Evolutionary conservation across 2,113 vertebrate species (phyloP).

Genomic region (Lonchura striata): DNA sequence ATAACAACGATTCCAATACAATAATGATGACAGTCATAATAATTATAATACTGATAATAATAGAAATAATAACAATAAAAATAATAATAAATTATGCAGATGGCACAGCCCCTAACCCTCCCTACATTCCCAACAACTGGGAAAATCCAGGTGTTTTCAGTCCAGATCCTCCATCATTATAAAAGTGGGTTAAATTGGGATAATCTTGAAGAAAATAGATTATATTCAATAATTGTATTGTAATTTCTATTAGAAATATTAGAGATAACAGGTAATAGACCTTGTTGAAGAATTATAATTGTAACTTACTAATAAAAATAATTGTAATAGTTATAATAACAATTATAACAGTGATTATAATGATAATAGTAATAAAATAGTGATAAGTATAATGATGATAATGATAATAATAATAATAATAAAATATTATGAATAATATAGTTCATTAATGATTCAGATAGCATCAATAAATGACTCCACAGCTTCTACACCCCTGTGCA

Average conservation of each 20-base stretch:
- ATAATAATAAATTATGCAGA: background rate
- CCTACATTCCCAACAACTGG: background rate
- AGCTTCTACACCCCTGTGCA: background rate
- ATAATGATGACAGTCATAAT: background rate
- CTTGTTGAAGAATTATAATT: background rate
- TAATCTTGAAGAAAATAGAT: background rate
- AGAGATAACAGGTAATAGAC: background rate
- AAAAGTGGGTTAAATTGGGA: background rate
- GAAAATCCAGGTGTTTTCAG: background rate
- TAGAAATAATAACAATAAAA: background rate
- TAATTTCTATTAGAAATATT: background rate
- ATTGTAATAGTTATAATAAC: background rate
- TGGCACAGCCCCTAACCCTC: background rate
- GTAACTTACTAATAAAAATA: background rate
- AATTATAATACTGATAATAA: background rate
- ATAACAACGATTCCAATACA: background rate
- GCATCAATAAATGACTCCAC: background rate
- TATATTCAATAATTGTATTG: background rate
- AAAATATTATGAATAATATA: too few relatives aligned
- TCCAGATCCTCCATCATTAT: too few relatives aligned
- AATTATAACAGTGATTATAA: background rate
- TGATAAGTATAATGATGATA: background rate
- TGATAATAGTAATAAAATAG: background rate
- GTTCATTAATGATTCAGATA: background rate
- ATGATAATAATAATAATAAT: background rate